A percentile compares a stretch with the other conserved stretches of the same genome.
Conservation (phyloP, 1,140 invertebrate genomes). For the Babylonia areolata region DNA sequence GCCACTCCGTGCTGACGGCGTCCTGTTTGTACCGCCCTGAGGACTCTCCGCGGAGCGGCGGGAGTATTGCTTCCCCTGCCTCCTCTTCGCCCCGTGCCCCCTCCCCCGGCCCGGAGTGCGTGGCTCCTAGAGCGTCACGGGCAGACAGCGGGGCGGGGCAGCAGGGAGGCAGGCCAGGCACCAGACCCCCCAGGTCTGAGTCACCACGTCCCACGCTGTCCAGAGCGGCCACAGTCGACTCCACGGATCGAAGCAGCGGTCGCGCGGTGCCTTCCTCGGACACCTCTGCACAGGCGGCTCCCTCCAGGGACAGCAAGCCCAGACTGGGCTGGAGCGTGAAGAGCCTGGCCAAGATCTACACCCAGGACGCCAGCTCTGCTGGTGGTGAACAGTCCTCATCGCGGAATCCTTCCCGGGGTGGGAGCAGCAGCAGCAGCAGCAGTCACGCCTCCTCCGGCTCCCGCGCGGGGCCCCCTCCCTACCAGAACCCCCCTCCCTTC, state of each 20-base stretch:
- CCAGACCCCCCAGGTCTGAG: background rate
- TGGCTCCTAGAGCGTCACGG: background rate
- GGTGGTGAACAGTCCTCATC: background rate
- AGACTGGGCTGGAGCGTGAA: constrained; percentile 64
- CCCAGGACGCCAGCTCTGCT: constrained; percentile 20
- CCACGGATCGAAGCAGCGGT: no score
- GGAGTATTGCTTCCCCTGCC: background rate
- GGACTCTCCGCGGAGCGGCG: constrained; percentile 16
- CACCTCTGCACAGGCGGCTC: background rate
- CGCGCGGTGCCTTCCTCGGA: background rate
- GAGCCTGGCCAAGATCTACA: constrained; percentile 50
- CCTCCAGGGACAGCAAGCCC: background rate
- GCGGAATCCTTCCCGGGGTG: background rate
- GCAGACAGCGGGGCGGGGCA: background rate
- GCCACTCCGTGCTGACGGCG: constrained; percentile 11
- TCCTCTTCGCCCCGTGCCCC: background rate
- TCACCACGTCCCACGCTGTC: background rate
- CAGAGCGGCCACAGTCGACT: background rate
- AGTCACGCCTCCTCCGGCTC: constrained; percentile 5
- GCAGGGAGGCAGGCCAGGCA: background rate
- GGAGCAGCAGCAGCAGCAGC: background rate
- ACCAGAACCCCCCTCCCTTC: constrained; percentile 61
- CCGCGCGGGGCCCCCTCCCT: constrained; percentile 53
- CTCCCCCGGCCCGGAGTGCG: background rate
- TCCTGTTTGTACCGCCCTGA: constrained; percentile 40